These are phyloP conservation scores for Thripadectes ignobilis DNA, from an alignment of 2,797 vertebrate species.

Conservation along the genomic window DNA sequence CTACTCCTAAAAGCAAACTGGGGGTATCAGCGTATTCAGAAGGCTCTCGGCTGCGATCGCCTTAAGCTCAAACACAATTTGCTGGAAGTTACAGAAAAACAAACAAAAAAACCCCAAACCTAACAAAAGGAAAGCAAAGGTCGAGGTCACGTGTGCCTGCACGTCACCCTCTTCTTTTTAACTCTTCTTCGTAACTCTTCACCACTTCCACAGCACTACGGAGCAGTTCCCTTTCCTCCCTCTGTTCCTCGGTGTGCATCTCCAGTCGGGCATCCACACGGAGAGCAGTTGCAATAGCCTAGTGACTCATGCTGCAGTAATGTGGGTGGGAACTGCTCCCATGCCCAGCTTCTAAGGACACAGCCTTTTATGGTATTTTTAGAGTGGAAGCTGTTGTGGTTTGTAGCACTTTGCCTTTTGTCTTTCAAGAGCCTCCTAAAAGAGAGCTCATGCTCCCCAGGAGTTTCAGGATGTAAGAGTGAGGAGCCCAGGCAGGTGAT, in stretches of 20 bases:
- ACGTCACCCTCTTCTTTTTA: not conserved
- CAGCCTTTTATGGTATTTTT: constrained; percentile 73
- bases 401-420: constrained; percentile 7
- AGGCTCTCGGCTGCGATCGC: not conserved
- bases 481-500: not conserved
- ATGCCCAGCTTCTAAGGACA: constrained; percentile 53
- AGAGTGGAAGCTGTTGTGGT: constrained; percentile 13
- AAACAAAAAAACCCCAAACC: not conserved
- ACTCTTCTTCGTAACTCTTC: not conserved
- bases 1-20: not conserved
- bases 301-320: constrained; percentile 66
- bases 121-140: not conserved
- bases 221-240: not conserved
- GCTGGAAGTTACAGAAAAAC: not conserved
- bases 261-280: constrained; percentile 6
- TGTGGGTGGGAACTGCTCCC: constrained; percentile 64
- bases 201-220: accelerated
- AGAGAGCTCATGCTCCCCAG: not conserved
- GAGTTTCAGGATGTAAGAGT: not conserved
- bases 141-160: accelerated
- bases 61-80: not conserved
- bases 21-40: not conserved
- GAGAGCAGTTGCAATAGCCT: not conserved
- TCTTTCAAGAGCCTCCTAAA: not conserved
- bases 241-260: not conserved